These are phyloP conservation scores for Temnothorax longispinosus DNA, from an alignment of 1,140 invertebrate genomes.

Conservation along the genomic window DNA sequence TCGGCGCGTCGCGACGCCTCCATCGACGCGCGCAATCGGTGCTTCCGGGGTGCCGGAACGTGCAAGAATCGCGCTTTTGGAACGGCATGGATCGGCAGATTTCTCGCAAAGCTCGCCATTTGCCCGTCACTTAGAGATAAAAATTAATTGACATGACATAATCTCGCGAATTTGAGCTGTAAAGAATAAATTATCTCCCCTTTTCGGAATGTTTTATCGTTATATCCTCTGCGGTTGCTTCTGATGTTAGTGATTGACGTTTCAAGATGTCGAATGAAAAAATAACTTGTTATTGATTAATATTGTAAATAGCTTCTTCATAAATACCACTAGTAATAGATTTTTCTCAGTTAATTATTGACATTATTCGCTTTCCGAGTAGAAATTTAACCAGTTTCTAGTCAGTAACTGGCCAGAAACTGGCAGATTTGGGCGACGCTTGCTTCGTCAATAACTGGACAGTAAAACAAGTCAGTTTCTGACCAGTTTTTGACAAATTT, in stretches of 20 bases:
- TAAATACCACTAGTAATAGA: not conserved
- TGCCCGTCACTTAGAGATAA: not conserved
- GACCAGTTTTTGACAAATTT: not conserved
- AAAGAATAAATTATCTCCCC: not conserved
- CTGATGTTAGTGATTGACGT: not conserved
- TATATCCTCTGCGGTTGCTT: not conserved
- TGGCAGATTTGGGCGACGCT: not conserved
- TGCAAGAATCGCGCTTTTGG: not conserved
- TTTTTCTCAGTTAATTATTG: not conserved
- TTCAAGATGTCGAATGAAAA: not conserved
- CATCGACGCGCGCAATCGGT: constrained; percentile 64
- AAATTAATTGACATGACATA: not conserved
- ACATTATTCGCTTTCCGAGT: not conserved
- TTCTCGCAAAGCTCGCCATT: not conserved
- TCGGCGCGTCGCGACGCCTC: constrained; percentile 71
- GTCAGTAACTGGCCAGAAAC: not conserved
- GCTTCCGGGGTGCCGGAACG: constrained; percentile 29
- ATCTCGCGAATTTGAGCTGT: not conserved
- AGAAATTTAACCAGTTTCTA: not conserved
- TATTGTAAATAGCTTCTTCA: not conserved
- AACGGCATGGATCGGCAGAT: not conserved
- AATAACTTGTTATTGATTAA: not conserved
- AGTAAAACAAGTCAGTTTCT: not conserved
- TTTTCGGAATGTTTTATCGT: not conserved
- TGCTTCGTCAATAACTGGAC: not conserved